A percentile compares a stretch with the other conserved stretches of the same genome.
Evolutionary conservation across 1,140 invertebrate genomes (phyloP).

Genomic region (Dreissena polymorpha): DNA sequence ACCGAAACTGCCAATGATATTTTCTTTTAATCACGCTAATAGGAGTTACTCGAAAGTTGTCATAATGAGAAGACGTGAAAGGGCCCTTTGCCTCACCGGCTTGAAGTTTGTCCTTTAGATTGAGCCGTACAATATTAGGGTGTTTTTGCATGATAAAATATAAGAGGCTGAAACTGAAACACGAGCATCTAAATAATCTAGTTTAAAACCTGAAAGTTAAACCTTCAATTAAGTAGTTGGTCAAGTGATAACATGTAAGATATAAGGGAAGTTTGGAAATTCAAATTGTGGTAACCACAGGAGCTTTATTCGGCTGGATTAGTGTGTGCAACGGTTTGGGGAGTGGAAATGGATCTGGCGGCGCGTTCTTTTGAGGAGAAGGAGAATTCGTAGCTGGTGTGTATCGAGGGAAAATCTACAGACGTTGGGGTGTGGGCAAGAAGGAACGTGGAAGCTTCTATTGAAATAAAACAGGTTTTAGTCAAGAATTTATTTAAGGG

Average conservation of each 20-base stretch:
- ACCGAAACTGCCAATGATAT: neutral
- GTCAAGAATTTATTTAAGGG: neutral
- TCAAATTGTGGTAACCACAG: constrained; percentile 1
- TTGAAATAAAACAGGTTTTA: constrained; percentile 26
- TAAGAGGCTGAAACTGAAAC: neutral
- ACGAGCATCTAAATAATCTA: constrained; percentile 15
- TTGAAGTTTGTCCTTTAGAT: neutral
- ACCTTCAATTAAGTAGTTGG: constrained; percentile 25
- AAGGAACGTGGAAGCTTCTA: neutral
- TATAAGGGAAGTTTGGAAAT: neutral
- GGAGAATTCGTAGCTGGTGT: too few relatives aligned
- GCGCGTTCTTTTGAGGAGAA: constrained; percentile 5
- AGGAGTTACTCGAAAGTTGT: neutral
- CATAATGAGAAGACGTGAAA: neutral
- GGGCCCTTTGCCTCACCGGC: neutral
- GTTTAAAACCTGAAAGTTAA: constrained; percentile 33
- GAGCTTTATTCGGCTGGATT: neutral
- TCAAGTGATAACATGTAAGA: neutral
- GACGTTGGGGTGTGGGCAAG: constrained; percentile 11
- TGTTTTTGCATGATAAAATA: neutral
- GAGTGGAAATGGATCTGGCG: neutral
- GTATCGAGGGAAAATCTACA: constrained; percentile 17
- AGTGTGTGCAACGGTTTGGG: neutral
- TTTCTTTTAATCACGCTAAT: constrained; percentile 23
- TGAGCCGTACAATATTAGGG: neutral